Percentiles rank a stretch among this genome's conserved stretches.
Conservation (phyloP, 2,797 vertebrate species). For the Podargus strigoides region DNA sequence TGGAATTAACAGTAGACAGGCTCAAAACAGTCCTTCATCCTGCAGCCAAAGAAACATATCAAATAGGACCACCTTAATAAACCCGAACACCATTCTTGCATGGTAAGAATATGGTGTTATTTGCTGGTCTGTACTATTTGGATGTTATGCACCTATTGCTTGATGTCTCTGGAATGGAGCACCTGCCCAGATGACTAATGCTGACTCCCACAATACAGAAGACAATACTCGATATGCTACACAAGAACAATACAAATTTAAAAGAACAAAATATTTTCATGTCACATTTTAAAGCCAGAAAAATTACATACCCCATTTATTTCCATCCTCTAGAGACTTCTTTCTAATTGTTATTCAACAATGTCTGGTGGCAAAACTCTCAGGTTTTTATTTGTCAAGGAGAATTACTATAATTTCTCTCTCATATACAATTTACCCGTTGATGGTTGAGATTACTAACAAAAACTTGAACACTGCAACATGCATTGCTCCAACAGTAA, state of each 20-base stretch:
- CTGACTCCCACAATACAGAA: neutral
- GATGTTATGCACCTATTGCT: neutral
- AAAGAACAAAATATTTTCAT: neutral
- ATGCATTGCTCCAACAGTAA: neutral
- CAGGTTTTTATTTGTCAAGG: neutral
- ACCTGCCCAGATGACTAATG: neutral
- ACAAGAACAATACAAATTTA: neutral
- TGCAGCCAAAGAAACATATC: neutral
- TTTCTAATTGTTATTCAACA: neutral
- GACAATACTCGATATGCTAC: neutral
- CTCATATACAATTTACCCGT: neutral
- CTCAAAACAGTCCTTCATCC: neutral
- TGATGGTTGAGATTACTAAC: neutral
- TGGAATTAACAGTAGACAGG: neutral
- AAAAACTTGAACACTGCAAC: neutral
- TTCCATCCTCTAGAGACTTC: neutral
- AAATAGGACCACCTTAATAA: neutral
- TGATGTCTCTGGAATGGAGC: neutral
- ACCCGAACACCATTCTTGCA: neutral
- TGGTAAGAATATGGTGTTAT: neutral
- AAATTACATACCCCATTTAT: neutral
- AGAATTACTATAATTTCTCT: neutral
- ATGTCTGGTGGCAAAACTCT: neutral
- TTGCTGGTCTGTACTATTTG: neutral
- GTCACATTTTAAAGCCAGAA: neutral